Conservation (phyloP, 2,113 vertebrate genomes). For the Dinomys branickii region DNA sequence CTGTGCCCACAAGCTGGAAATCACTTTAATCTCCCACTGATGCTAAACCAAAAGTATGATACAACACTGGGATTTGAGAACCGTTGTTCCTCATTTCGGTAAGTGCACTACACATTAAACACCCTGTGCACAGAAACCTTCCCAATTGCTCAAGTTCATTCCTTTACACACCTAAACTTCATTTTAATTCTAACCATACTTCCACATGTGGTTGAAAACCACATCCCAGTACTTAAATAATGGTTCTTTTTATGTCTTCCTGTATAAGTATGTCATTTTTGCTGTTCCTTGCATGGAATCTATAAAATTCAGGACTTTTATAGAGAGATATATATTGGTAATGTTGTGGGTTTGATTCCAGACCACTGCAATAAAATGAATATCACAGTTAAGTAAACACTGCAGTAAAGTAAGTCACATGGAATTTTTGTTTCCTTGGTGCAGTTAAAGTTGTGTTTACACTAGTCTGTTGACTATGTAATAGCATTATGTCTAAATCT, state of each 20-base stretch:
- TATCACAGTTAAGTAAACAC: not conserved
- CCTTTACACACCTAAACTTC: not conserved
- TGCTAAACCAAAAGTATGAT: not conserved
- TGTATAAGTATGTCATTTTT: not conserved
- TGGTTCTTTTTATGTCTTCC: not conserved
- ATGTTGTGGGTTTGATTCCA: not conserved
- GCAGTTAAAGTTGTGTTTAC: not conserved
- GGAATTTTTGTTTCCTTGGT: not conserved
- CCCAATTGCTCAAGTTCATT: not conserved
- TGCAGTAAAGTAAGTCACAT: not conserved
- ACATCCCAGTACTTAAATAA: not conserved
- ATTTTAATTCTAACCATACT: not conserved
- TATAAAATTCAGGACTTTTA: not conserved
- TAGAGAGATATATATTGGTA: not conserved
- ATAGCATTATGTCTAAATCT: not conserved
- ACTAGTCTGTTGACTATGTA: not conserved
- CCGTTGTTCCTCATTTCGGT: not conserved
- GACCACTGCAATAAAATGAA: not conserved
- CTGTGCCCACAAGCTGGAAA: constrained; percentile 1
- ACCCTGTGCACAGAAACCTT: not conserved
- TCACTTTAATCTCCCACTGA: not conserved
- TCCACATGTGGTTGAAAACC: constrained; percentile 21
- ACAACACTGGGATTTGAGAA: not conserved
- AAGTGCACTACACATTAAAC: not conserved
- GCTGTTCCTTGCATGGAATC: not conserved